Conservation (phyloP, 2,113 vertebrate genomes). For the Dascyllus trimaculatus region DNA sequence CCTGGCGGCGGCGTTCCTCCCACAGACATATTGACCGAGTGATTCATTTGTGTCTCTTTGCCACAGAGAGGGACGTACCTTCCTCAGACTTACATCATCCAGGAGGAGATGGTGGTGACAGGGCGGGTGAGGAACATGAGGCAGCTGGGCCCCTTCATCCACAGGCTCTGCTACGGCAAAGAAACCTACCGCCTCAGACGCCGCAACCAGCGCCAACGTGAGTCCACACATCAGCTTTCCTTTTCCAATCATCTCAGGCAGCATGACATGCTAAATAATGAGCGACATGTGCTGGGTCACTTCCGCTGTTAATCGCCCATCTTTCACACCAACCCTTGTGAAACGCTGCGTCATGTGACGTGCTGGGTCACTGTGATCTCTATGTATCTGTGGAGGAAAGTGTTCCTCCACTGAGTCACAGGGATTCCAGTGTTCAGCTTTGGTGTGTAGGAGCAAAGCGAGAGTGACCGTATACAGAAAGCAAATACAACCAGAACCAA, state of each 20-base stretch:
- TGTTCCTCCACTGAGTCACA: slow-evolving; percentile 36
- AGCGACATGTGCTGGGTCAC: background rate
- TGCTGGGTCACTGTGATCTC: slow-evolving; percentile 3
- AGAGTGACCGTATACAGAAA: slow-evolving; percentile 4
- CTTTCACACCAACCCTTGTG: slow-evolving; percentile 18
- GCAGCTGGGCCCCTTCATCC: slow-evolving; percentile 93
- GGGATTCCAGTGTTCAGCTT: slow-evolving; percentile 41
- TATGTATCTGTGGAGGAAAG: slow-evolving; percentile 15
- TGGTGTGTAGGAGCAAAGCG: slow-evolving; percentile 32
- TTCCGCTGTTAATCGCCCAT: slow-evolving; percentile 14
- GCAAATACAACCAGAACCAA: slow-evolving; percentile 40
- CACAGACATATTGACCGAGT: slow-evolving; percentile 22
- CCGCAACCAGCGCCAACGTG: slow-evolving; percentile 85
- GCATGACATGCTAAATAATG: slow-evolving; percentile 19
- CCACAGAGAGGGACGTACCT: slow-evolving; percentile 93
- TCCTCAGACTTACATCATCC: slow-evolving; percentile 94
- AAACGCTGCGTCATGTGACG: slow-evolving; percentile 35
- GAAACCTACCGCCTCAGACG: slow-evolving; percentile 93
- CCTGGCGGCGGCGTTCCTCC: slow-evolving; percentile 16
- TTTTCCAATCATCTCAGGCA: background rate
- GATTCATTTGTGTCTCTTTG: slow-evolving; percentile 58
- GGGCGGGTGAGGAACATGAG: slow-evolving; percentile 91
- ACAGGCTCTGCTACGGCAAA: slow-evolving; percentile 92
- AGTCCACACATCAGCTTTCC: slow-evolving; percentile 68
- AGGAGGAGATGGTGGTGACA: slow-evolving; percentile 94